Evolutionary conservation across 2,888 invertebrate genomes (phyloP), one percentile per base, ranked within the genome.

Genomic region (Gari tellinella): DNA sequence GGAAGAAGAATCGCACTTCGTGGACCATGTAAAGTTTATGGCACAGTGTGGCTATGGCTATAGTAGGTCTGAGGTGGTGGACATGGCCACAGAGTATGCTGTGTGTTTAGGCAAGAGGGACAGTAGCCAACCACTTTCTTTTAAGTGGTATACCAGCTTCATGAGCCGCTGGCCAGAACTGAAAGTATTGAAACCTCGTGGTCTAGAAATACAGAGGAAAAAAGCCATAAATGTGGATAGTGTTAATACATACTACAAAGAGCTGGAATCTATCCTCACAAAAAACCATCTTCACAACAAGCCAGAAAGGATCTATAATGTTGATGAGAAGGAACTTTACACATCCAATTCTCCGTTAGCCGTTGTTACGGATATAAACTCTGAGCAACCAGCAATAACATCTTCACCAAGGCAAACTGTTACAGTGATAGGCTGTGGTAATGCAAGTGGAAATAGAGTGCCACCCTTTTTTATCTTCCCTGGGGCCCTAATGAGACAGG

Each of bases 241-340:
- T 43, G 19, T 43, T 14, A 19, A 7, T 10, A 31, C 4, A 10
- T 31, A 31, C 10, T 31, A 31, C 10, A 10, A 31, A 31, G 31
- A 31, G 10, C 31, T 31, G 4, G 31, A 10, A 7, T 7, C 5
- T 31, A 31, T 31, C 4, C 31, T 31, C 5, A 43, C 43, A 4
- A 68, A 66, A 21, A 57, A 80, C 52, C 31, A 61, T 31, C 51
- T 74, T 1, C 37, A 19, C 15, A 66, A 80, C 26, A 77, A 69
- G 45, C 72, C 72, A 12, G 67, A 78, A 21, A 46, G 65, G 17
- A 72, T 82, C 3, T 70, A 41, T 40, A 75, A 70, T 58, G 46
- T 77, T 25, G 72, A 82, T 56, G 82, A 82, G 64, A 78, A 69
- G 21, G 60, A 60, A 12, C n/a, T 81, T 19, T 45, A 58, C n/a